Base-by-base conservation (phyloP, 2,113 vertebrate genomes). In the Lepus americanus region DNA sequence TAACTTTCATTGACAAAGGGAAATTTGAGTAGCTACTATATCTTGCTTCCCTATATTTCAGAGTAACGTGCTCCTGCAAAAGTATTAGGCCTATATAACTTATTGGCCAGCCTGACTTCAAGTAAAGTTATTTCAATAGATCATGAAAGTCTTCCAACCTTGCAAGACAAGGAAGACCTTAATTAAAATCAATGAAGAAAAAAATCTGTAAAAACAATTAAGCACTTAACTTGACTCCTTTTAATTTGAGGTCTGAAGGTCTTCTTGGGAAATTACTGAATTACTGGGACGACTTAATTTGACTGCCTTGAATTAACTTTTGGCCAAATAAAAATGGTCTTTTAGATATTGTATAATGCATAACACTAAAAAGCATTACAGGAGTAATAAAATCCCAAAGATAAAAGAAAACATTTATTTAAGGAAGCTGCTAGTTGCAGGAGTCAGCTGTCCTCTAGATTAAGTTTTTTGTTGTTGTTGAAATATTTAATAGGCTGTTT, bases 111-210 rank as follows among this genome's bases (percentile, higher is more conserved):
- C 25, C 9, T 94, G 23, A 3, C 86, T 92, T 93, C 74, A 96
- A 93, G 76, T 94, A 72, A 95, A 94, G 22, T 86, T 96, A 94
- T 94, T 39, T 92, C 72, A 81, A 87, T 36, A 85, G 66, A 39
- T 89, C 98, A 78, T 90, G 72, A 93, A 97, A 94, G 61, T 76
- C 29, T 27, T 93, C 70, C n/a, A 87, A 92, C 74, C 64, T 94
- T 88, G 64, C 94, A 94, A 27, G 44, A 67, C 61, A 92, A 90
- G 31, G n/a, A 63, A 96, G 81, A 94, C 5, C 31, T 93, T 98
- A 95, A 97, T 95, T 96, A 97, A 96, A 95, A 61, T 95, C 88
- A 95, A 12, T 94, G 90, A 94, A 83, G 89, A 96, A 94, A 92
- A 96, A 96, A 90, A 92, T 90, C 69, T 95, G 66, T 95, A 93